Base-by-base conservation (phyloP, 2,888 invertebrate species). In the Sphaeridia pumilis region DNA sequence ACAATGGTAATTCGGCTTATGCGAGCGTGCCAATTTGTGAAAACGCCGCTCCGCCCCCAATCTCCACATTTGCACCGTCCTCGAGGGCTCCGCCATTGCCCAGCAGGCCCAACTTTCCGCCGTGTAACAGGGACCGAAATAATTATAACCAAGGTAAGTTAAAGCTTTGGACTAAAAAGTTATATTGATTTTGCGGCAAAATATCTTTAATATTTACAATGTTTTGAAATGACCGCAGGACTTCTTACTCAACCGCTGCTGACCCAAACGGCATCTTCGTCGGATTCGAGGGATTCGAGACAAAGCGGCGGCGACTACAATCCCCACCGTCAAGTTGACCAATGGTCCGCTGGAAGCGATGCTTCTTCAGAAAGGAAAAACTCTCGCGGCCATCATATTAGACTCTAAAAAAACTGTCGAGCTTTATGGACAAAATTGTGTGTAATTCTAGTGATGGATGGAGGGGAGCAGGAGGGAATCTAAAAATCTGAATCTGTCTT, bases 11-110 rank as follows among this genome's bases (percentile, higher is more conserved):
- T 56, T 54, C 56, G 14, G 58, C 58, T 2, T 58, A 58, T 34
- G 58, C 58, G n/a, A 57, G 56, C 49, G 58, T 58, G 14, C 56
- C 56, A 2, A 57, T 58, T 28, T 56, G 56, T 43, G 56, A 56
- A 46, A 49, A 46, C 42, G 49, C 49, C 42, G 52, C 51, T 17
- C 55, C 44, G 3, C 21, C 34, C 24, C 35, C 21, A 25, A 17
- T 17, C 28, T 47, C 54, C 27, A 41, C 53, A 3, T 48, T 49
- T 28, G 48, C 21, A 24, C 5, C 50, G 2, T 22, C 35, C 35
- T 25, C 27, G 7, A 36, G 58, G 25, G 58, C 45, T 20, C 58
- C 58, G 1, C 58, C 58, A 1, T 49, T 58, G 1, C 58, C 58
- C 12, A 48, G 46, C 1, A 26, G 58, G 46, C 53, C 56, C 24